Evolutionary conservation across 1,140 invertebrate genomes (phyloP).

Genomic region (Tyrophagus putrescentiae): DNA sequence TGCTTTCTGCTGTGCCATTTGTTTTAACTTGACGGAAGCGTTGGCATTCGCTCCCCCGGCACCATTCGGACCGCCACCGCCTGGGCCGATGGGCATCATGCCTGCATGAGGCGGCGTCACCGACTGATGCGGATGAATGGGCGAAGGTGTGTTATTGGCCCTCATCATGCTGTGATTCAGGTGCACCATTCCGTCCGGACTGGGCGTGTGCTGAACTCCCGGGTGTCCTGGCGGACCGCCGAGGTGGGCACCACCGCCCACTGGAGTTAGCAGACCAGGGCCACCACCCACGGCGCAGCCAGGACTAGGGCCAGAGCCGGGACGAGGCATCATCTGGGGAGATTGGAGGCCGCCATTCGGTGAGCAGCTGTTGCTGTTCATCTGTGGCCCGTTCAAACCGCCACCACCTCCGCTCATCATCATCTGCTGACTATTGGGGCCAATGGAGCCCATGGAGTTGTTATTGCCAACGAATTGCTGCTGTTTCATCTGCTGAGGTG

Average conservation of each 20-base stretch:
- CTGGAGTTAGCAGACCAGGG: too few species aligned
- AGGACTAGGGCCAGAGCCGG: conserved; percentile 10
- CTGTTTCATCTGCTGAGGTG: neutral
- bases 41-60: neutral
- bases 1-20: neutral
- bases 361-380: too few species aligned
- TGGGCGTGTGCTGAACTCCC: neutral
- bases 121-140: conserved; percentile 9
- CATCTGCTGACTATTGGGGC: conserved; percentile 6
- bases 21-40: conserved; percentile 1
- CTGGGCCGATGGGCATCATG: neutral
- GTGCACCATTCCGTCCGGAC: conserved; percentile 2
- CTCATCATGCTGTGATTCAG: neutral
- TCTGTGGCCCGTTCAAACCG: too few species aligned
- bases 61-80: too few species aligned
- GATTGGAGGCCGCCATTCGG: neutral
- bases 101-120: neutral
- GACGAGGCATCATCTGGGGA: neutral
- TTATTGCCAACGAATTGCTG: neutral
- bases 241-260: neutral
- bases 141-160: conserved; percentile 4
- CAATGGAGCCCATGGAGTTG: neutral
- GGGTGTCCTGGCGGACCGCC: neutral
- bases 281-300: neutral
- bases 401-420: neutral